Evolutionary conservation across 1,140 invertebrate species (phyloP).

Genomic region (Aphidius gifuensis): DNA sequence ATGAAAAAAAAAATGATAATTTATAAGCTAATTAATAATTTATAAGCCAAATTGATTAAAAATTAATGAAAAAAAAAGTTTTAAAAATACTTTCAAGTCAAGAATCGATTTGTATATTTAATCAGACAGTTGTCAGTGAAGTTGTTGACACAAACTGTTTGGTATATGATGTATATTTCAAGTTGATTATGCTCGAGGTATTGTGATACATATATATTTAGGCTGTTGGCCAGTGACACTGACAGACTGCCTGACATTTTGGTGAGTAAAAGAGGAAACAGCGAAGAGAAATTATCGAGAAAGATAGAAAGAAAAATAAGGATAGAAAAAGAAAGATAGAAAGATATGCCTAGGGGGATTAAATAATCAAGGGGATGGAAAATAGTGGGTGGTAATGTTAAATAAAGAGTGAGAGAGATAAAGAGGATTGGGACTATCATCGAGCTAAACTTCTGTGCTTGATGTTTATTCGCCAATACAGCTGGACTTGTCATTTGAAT

Average conservation of each 20-base stretch:
- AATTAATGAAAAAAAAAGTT: no score
- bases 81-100: no score
- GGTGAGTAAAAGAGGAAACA: conserved; percentile 1
- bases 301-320: conserved; percentile 4
- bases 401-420: conserved; percentile 14
- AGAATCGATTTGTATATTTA: no score
- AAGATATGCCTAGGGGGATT: no score
- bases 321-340: conserved; percentile 16
- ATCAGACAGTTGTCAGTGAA: background rate
- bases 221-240: conserved; percentile 9
- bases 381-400: background rate
- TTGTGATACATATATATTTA: conserved; percentile 4
- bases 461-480: conserved; percentile 44
- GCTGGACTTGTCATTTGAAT: conserved; percentile 46
- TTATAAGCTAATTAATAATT: no score
- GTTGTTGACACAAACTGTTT: no score
- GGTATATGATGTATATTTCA: no score
- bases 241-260: conserved; percentile 19
- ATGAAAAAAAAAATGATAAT: no score
- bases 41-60: no score
- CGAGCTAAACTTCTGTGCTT: conserved; percentile 40
- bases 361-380: background rate
- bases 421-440: conserved; percentile 26
- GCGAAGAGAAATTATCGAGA: background rate
- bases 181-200: no score